Base-by-base conservation (phyloP, 2,888 invertebrate species). In the Caenorhabditis parvicauda region DNA sequence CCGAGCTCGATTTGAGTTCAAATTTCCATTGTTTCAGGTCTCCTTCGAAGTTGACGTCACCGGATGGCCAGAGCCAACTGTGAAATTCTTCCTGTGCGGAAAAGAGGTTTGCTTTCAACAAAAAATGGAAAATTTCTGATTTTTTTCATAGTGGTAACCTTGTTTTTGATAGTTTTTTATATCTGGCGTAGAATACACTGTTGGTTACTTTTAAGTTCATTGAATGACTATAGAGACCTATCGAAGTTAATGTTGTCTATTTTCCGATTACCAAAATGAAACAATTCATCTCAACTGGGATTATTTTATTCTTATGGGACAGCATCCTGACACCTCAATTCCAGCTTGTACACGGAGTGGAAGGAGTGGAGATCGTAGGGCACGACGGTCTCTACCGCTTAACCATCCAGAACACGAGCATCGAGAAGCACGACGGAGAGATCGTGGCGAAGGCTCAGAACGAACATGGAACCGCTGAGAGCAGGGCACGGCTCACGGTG, bases 401-500 rank as follows among this genome's bases (percentile, higher is more conserved):
- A 28, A 70, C 70, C 1, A 71, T 79, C 54, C 28, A 67, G 21
- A 67, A 74, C 46, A 70, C 70, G 45, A 50, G 58, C 14, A 69
- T 67, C 19, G 75, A 76, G 19, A 55, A 45, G 27, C 79, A 79
- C 49, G 82, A 82, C 50, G 84, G 85, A 28, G 81, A 81, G 43
- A 84, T 85, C 72, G 83, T 83, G 35, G 69, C 69, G 2, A 44
- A 49, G 45, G 85, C 85, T 21, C 80, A 79, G 24, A 86, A 86
- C 77, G 82, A 83, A 43, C 84, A 84, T 38, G 86, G 86, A 37
- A 83, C 84, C 59, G 85, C 83, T 44, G 82, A 89, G 76, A 89
- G 89, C 75, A 88, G 87, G 64, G 91, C 92, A 12, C 87, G 87
- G 48, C 87, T 95, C 59, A 66, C 63, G 12, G 69, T 70, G 24